Percentiles rank a stretch among this genome's conserved stretches.
Conservation (phyloP, 2,113 vertebrate genomes). For the Mormyrus iriodes region DNA sequence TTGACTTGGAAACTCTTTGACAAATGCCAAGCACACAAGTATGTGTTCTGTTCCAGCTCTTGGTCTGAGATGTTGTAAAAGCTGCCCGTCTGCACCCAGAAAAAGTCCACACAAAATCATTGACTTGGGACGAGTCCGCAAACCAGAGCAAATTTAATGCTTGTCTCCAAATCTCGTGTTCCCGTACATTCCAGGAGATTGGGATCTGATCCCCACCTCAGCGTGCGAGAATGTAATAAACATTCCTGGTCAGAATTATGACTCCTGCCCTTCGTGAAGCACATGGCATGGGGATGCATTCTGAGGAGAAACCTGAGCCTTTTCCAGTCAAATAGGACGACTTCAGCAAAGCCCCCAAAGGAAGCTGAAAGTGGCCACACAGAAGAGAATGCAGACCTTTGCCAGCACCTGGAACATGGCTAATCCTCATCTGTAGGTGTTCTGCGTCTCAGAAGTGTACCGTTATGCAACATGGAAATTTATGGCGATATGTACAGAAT, state of each 20-base stretch:
- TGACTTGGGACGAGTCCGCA: neutral
- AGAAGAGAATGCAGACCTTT: neutral
- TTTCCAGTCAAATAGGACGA: neutral
- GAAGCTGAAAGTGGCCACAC: neutral
- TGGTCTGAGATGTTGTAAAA: neutral
- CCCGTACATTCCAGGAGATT: conserved; percentile 10
- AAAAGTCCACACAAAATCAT: neutral
- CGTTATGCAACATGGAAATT: neutral
- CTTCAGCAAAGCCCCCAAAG: neutral
- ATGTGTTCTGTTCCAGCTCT: neutral
- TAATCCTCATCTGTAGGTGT: neutral
- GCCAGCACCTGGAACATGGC: neutral
- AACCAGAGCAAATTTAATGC: neutral
- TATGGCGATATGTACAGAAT: neutral
- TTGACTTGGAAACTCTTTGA: neutral
- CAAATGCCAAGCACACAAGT: neutral
- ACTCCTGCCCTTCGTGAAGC: neutral
- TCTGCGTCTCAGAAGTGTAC: neutral
- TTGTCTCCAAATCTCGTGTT: neutral
- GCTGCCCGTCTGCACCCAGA: neutral
- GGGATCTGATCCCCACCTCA: neutral
- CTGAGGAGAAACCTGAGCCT: neutral
- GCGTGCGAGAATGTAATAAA: neutral
- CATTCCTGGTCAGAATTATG: neutral
- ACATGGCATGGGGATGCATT: neutral